A percentile compares a stretch with the other conserved stretches of the same genome.
These are phyloP conservation scores for Scrobipalpa atriplicella DNA, from an alignment of 2,888 invertebrate species.

Conservation along the genomic window DNA sequence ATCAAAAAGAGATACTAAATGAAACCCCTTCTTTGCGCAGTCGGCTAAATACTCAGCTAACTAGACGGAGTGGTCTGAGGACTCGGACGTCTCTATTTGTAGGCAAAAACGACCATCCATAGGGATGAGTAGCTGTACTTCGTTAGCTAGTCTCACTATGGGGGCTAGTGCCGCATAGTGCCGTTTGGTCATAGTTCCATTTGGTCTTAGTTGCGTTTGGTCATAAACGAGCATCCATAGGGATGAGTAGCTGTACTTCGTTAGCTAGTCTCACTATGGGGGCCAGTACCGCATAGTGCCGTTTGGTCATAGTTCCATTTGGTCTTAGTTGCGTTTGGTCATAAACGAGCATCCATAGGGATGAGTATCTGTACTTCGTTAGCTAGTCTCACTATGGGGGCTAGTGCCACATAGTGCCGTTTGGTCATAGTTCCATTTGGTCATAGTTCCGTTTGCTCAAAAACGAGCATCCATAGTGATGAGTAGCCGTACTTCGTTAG, in stretches of 20 bases:
- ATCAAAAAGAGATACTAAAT: too few relatives aligned
- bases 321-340: background rate
- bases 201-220: background rate
- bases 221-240: background rate
- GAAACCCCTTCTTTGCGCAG: background rate
- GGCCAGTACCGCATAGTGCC: background rate
- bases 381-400: too few relatives aligned
- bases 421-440: background rate
- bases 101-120: conserved; percentile 22
- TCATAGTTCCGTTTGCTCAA: background rate
- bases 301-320: background rate
- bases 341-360: background rate
- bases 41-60: background rate
- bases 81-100: conserved; percentile 21
- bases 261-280: background rate
- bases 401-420: too few relatives aligned
- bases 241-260: conserved; percentile 8
- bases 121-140: conserved; percentile 21
- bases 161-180: background rate
- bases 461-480: background rate
- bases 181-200: background rate
- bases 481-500: too few relatives aligned
- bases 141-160: background rate
- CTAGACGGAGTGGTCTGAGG: background rate
- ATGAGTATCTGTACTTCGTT: background rate